These are phyloP conservation scores for Diprion similis DNA, from an alignment of 1,140 invertebrate genomes.

Conservation along the genomic window DNA sequence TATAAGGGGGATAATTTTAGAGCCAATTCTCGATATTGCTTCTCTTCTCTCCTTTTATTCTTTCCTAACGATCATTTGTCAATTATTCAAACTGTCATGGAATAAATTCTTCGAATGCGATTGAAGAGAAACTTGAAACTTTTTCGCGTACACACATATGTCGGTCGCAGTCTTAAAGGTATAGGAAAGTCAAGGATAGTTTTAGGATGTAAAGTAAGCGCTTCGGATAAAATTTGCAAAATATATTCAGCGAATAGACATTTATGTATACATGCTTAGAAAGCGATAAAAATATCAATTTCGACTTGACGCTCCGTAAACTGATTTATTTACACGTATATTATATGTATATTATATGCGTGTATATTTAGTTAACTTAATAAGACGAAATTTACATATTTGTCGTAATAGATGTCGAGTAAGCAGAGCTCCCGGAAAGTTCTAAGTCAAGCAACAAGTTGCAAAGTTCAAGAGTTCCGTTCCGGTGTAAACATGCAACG, in stretches of 20 bases:
- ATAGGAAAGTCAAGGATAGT: no score
- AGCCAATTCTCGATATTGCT: background rate
- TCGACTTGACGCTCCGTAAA: background rate
- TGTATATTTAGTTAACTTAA: slow-evolving; percentile 1
- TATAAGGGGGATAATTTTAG: background rate
- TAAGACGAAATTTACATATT: background rate
- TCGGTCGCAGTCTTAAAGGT: no score
- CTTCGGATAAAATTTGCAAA: no score
- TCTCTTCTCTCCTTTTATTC: slow-evolving; percentile 20
- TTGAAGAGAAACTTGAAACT: no score
- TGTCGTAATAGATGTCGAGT: slow-evolving; percentile 1
- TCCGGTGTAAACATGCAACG: background rate
- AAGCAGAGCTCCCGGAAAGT: background rate
- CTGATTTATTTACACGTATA: background rate
- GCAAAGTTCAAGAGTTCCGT: background rate
- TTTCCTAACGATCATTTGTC: no score
- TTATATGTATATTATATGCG: background rate
- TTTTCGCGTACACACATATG: no score
- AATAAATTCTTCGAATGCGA: no score
- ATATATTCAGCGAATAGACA: no score
- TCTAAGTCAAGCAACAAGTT: slow-evolving; percentile 2
- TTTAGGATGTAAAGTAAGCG: no score
- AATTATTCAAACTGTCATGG: no score
- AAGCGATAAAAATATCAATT: background rate
- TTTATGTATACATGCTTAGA: no score